Base-by-base conservation (phyloP, 2,113 vertebrate genomes). In the Orthochromis malagaraziensis region DNA sequence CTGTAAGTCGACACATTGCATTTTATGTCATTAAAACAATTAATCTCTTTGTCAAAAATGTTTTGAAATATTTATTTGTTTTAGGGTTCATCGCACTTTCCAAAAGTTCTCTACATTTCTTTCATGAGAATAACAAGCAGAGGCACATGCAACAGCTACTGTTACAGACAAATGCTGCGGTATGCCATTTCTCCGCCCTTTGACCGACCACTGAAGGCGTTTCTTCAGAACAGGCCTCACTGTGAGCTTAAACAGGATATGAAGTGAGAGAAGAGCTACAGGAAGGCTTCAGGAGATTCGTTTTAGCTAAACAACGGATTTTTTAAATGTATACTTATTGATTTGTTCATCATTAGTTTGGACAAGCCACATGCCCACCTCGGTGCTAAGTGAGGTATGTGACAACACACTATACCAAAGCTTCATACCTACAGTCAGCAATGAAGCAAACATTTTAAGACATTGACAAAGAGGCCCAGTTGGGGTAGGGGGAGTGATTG, bases 11-110 rank as follows among this genome's bases (percentile, higher is more conserved):
- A 42, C 12, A 42, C 6, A 47, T 75, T 0, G 3, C 14, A 0
- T 75, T 47, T 47, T 4, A 0, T 47, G 0, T 29, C 4, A 29
- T 75, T 75, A 75, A 75, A 75, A 47, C 0, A 75, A 47, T 17
- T 17, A 26, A 75, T 47, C 0, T 47, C 9, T 47, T 75, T 7
- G 14, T 29, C 10, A 29, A 75, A 75, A 29, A 1, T 29, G 0
- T 75, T 75, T 47, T 5, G 0, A 29, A 29, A 5, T 29, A 3
- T 3, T 7, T 7, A 7, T 75, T 75, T 75, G 1, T 75, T 47
- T 29, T 5, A 47, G 0, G 14, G 1, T 29, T 47, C 14, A 11
- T 47, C 0, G 0, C 40, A 47, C 24, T 47, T 47, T 47, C 70
- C 3, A 29, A 75, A 19, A 47, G 9, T 2, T 2, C 9, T 75